phyloP scores from a whole-genome alignment of 2,888 invertebrate species.

The Leptinotarsa tumamoca region DNA sequence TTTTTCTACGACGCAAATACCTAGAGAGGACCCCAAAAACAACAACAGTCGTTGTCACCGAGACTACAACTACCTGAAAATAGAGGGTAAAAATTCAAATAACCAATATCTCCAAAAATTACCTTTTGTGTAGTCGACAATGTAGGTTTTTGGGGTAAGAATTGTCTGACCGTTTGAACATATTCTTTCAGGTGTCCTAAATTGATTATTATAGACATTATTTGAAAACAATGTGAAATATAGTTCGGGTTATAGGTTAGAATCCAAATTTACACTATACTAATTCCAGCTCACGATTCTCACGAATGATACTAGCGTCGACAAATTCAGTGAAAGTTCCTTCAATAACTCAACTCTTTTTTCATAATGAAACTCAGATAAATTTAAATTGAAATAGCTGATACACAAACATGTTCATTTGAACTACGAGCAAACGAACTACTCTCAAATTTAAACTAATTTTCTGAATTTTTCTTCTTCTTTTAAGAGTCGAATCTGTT shows the following conservation, averaged over 20 bases:
- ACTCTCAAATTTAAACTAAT: not conserved
- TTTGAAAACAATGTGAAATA: slow-evolving; percentile 23
- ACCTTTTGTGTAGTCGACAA: slow-evolving; percentile 81
- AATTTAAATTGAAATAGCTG: slow-evolving; percentile 15
- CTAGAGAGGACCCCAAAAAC: slow-evolving; percentile 86
- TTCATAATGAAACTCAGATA: too few relatives aligned
- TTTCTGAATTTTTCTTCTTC: too few relatives aligned
- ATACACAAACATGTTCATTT: not conserved
- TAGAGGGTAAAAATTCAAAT: slow-evolving; percentile 21
- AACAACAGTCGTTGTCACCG: slow-evolving; percentile 82
- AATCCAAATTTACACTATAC: slow-evolving; percentile 9
- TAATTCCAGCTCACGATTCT: not conserved
- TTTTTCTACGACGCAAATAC: slow-evolving; percentile 80
- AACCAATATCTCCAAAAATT: slow-evolving; percentile 7
- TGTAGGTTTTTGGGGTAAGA: slow-evolving; percentile 65
- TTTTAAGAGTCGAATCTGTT: too few relatives aligned
- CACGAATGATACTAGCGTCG: not conserved
- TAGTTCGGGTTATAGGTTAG: slow-evolving; percentile 34
- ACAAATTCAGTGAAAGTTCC: not conserved
- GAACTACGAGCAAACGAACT: slow-evolving; percentile 13
- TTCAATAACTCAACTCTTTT: not conserved
- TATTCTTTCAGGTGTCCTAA: slow-evolving; percentile 71
- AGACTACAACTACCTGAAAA: slow-evolving; percentile 77
- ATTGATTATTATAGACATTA: slow-evolving; percentile 69
- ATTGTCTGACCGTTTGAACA: slow-evolving; percentile 70